Evolutionary conservation across 2,113 vertebrate genomes (phyloP).

Genomic region (Callorhinus ursinus): DNA sequence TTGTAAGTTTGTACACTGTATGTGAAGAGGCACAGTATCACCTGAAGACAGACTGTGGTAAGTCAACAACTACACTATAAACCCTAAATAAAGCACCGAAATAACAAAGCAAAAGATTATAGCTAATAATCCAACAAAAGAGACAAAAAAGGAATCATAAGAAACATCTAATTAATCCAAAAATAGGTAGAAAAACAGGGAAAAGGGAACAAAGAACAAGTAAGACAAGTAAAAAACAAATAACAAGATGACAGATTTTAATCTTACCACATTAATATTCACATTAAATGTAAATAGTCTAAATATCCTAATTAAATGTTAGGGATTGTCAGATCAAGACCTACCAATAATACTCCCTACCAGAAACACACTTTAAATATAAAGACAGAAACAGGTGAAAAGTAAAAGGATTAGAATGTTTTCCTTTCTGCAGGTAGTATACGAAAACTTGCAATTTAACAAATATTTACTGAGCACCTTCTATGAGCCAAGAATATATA

Average conservation of each 20-base stretch:
- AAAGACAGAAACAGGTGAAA: background rate
- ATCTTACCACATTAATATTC: background rate
- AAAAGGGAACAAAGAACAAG: background rate
- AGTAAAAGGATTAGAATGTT: background rate
- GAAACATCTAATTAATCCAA: background rate
- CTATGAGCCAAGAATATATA: background rate
- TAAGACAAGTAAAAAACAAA: background rate
- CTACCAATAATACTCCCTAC: background rate
- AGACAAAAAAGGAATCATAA: background rate
- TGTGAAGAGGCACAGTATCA: background rate
- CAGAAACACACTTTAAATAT: background rate
- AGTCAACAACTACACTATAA: background rate
- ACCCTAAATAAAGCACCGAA: background rate
- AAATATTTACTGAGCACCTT: conserved; percentile 19
- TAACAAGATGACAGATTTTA: background rate
- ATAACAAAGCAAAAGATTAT: background rate
- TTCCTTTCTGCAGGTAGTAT: background rate
- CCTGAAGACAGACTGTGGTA: background rate
- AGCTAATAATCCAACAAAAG: background rate
- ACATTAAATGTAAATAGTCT: background rate
- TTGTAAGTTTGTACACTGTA: background rate
- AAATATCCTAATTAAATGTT: background rate
- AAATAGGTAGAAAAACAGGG: background rate
- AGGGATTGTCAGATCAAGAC: background rate
- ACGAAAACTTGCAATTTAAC: background rate